These are phyloP conservation scores for Pituophis catenifer DNA, from an alignment of 2,113 vertebrate genomes.

Conservation along the genomic window DNA sequence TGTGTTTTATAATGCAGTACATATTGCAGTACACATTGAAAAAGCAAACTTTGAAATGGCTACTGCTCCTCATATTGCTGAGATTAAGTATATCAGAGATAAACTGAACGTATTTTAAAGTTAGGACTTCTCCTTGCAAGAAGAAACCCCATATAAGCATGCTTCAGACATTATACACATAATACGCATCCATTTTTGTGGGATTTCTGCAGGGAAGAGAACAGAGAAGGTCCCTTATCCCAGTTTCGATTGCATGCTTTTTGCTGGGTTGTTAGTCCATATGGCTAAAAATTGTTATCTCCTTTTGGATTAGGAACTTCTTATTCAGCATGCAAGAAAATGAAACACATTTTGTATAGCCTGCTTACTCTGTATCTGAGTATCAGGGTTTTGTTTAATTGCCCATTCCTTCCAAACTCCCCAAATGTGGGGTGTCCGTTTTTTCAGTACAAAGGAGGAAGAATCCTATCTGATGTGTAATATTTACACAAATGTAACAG, in stretches of 20 bases:
- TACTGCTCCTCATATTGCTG: constrained; percentile 5
- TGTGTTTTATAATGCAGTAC: not conserved
- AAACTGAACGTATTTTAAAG: not conserved
- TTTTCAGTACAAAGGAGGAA: not conserved
- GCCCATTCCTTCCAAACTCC: not conserved
- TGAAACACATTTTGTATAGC: not conserved
- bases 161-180: not conserved
- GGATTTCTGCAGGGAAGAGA: not conserved
- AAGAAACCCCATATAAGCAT: not conserved
- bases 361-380: not conserved
- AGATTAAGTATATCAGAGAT: not conserved
- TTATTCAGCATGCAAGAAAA: not conserved
- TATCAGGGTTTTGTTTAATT: not conserved
- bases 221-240: not conserved
- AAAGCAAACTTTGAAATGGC: not conserved
- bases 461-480: not conserved
- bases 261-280: not conserved
- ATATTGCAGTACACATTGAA: not conserved
- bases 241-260: not conserved
- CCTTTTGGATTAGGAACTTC: not conserved
- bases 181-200: not conserved
- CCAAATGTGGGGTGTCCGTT: not conserved
- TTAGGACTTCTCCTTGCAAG: not conserved
- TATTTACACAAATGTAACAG: not conserved
- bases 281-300: not conserved